These are phyloP conservation scores for Drosophila barbarae DNA, from an alignment of 2,888 invertebrate genomes.

Conservation along the genomic window DNA sequence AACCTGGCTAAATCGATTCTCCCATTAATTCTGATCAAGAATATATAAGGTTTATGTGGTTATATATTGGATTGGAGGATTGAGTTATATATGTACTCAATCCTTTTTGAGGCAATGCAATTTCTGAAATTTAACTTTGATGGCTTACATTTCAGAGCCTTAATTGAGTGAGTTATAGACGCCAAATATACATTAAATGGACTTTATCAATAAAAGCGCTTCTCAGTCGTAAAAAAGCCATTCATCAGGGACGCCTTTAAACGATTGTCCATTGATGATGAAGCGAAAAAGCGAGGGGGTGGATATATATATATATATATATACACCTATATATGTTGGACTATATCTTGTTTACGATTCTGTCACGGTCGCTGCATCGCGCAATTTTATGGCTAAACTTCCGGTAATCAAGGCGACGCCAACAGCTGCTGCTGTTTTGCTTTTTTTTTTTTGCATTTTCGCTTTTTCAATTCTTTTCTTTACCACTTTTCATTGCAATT, in stretches of 20 bases:
- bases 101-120: neutral
- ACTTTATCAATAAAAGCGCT: constrained; percentile 10
- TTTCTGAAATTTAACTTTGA: neutral
- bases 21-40: no score
- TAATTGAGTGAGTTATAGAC: constrained; percentile 3
- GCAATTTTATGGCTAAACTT: constrained; percentile 54
- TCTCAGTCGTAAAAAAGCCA: constrained; percentile 46
- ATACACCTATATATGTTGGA: neutral
- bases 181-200: neutral
- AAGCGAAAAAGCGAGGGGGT: constrained; percentile 14
- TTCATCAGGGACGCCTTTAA: constrained; percentile 44
- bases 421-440: constrained; percentile 27
- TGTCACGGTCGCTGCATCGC: constrained; percentile 44
- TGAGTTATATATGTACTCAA: no score
- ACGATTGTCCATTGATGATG: constrained; percentile 36
- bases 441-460: constrained; percentile 16
- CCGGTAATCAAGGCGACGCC: constrained; percentile 46
- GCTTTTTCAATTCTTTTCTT: neutral
- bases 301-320: neutral
- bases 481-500: neutral
- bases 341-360: constrained; percentile 46
- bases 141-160: neutral
- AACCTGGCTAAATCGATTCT: no score
- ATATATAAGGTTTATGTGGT: no score
- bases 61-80: no score